Percentiles rank a stretch among this genome's conserved stretches.
These are phyloP conservation scores for Uloborus diversus DNA, from an alignment of 1,140 invertebrate genomes.

Conservation along the genomic window DNA sequence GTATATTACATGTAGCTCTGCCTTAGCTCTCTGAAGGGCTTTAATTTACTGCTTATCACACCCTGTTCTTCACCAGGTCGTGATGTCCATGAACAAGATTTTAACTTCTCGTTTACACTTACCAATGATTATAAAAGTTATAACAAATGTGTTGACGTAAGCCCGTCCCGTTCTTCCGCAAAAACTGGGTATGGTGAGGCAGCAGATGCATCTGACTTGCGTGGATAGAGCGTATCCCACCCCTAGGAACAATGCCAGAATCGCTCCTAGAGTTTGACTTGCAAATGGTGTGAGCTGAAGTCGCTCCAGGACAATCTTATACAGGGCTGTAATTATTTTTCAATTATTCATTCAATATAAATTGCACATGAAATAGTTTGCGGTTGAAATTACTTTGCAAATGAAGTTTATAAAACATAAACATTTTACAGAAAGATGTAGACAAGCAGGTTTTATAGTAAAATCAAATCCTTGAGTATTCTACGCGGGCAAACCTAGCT, in stretches of 20 bases:
- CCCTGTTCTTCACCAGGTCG: no score
- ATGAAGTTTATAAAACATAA: not conserved
- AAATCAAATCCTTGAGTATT: not conserved
- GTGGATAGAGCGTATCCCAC: constrained; percentile 12
- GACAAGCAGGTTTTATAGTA: not conserved
- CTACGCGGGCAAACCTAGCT: not conserved
- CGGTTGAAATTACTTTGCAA: not conserved
- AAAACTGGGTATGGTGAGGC: constrained; percentile 10
- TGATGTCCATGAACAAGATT: no score
- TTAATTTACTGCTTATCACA: no score
- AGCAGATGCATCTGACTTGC: constrained; percentile 29
- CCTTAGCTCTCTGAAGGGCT: no score
- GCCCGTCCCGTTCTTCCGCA: constrained; percentile 22
- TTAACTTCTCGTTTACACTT: no score
- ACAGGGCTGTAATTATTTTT: constrained; percentile 17
- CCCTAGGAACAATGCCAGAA: not conserved
- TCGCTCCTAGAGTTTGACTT: not conserved
- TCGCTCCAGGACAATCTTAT: constrained; percentile 1
- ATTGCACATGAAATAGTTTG: not conserved
- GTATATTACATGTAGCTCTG: no score
- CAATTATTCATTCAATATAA: no score
- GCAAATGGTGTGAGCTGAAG: constrained; percentile 1
- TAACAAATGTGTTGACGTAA: constrained; percentile 29
- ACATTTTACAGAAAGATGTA: not conserved
- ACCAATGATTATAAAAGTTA: constrained; percentile 30